These are phyloP conservation scores for Micrasema minimum DNA, from an alignment of 1,140 invertebrate species.

Conservation along the genomic window DNA sequence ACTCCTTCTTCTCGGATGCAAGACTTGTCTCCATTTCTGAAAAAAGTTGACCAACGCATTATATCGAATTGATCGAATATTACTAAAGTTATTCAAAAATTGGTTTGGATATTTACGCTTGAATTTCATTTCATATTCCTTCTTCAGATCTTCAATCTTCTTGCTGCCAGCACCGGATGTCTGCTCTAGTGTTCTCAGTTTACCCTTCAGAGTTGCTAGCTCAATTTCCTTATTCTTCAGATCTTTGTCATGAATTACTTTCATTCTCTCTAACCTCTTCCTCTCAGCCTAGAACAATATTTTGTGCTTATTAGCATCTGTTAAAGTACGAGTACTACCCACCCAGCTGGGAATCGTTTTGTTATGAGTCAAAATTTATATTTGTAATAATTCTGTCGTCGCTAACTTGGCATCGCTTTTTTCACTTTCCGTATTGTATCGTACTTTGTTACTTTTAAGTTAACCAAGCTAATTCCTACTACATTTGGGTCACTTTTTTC, in stretches of 20 bases:
- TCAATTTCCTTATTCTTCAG: constrained; percentile 75
- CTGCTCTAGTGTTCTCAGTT: constrained; percentile 72
- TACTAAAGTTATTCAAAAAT: constrained; percentile 18
- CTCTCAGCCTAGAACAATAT: constrained; percentile 67
- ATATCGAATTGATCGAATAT: no score
- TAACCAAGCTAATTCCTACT: no score
- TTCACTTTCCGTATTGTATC: no score
- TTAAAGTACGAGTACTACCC: no score
- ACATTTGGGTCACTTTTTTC: no score
- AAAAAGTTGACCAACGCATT: constrained; percentile 47
- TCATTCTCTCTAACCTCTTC: constrained; percentile 72
- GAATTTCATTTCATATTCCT: constrained; percentile 74
- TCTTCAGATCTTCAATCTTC: constrained; percentile 73
- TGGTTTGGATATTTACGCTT: constrained; percentile 67
- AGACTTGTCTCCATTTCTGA: constrained; percentile 76
- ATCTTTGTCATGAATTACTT: constrained; percentile 71
- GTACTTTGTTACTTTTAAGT: no score
- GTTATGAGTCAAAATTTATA: no score
- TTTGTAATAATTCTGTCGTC: no score
- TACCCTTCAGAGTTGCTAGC: constrained; percentile 72
- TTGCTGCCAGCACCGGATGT: constrained; percentile 70
- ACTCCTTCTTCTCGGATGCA: constrained; percentile 75
- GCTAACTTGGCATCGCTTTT: no score
- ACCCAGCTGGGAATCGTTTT: no score
- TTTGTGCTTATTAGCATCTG: no score